A percentile compares a stretch with the other conserved stretches of the same genome.
Evolutionary conservation across 2,797 vertebrate species (phyloP).

Genomic region (Crocidura indochinensis): DNA sequence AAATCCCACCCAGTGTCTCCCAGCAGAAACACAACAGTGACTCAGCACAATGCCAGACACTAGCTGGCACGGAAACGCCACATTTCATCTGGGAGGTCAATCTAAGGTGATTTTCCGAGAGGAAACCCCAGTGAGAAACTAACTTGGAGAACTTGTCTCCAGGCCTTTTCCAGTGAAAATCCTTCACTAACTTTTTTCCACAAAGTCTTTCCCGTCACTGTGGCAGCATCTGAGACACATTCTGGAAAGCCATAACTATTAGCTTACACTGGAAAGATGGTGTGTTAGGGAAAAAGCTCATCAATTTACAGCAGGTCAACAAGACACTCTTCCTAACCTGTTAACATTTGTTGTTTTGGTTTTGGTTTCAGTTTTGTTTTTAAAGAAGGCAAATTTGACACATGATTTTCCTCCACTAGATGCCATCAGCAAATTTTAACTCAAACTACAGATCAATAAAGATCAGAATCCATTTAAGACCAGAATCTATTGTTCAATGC

Average conservation of each 20-base stretch:
- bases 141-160: slow-evolving; percentile 43
- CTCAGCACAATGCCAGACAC: slow-evolving; percentile 45
- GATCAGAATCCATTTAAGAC: neutral
- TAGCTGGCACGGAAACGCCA: slow-evolving; percentile 56
- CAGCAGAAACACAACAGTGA: slow-evolving; percentile 62
- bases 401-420: slow-evolving; percentile 22
- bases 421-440: slow-evolving; percentile 25
- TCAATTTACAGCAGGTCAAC: neutral
- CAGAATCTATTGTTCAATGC: slow-evolving; percentile 3
- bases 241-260: slow-evolving; percentile 27
- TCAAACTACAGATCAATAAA: slow-evolving; percentile 30
- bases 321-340: neutral
- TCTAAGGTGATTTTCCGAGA: too few species aligned
- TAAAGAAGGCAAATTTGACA: neutral
- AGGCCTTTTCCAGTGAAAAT: slow-evolving; percentile 62
- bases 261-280: slow-evolving; percentile 8
- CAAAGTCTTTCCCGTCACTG: neutral
- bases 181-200: neutral
- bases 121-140: neutral
- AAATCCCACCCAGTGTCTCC: slow-evolving; percentile 24
- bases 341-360: neutral
- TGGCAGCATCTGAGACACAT: slow-evolving; percentile 4
- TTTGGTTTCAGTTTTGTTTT: too few species aligned
- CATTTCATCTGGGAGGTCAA: slow-evolving; percentile 75
- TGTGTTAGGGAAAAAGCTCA: neutral